Conservation (phyloP, 2,113 vertebrate genomes). For the Casuarius casuarius region DNA sequence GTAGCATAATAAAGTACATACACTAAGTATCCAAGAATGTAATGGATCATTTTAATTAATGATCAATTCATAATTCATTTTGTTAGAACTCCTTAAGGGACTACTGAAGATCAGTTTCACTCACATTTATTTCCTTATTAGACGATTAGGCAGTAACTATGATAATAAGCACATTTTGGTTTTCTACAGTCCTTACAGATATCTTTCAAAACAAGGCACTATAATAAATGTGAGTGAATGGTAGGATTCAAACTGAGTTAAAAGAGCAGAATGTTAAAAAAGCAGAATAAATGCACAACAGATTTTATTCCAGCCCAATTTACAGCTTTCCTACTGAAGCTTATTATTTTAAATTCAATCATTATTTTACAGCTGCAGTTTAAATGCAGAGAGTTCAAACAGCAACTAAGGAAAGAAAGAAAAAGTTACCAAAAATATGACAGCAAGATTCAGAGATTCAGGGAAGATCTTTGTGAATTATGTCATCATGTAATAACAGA, state of each 20-base stretch:
- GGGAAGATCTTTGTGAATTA: not conserved
- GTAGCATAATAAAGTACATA: not conserved
- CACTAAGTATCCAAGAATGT: not conserved
- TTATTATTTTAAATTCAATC: not conserved
- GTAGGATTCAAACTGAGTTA: not conserved
- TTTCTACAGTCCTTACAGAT: not conserved
- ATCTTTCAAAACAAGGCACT: not conserved
- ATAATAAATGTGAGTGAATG: not conserved
- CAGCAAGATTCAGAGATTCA: not conserved
- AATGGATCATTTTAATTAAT: constrained; percentile 4
- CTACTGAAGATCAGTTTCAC: not conserved
- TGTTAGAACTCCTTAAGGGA: not conserved
- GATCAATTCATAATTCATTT: not conserved
- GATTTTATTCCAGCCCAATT: not conserved
- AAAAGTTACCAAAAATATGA: not conserved
- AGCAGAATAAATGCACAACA: not conserved
- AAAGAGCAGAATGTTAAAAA: not conserved
- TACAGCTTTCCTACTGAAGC: not conserved
- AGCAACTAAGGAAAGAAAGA: not conserved
- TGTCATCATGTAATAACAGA: not conserved
- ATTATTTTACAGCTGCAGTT: not conserved
- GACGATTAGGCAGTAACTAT: not conserved
- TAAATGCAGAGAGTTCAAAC: not conserved
- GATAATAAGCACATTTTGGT: not conserved
- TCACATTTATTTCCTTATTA: not conserved